Evolutionary conservation across 2,797 vertebrate species (phyloP), one percentile per base, ranked within the genome.

Genomic region (Acanthurus lineatus): DNA sequence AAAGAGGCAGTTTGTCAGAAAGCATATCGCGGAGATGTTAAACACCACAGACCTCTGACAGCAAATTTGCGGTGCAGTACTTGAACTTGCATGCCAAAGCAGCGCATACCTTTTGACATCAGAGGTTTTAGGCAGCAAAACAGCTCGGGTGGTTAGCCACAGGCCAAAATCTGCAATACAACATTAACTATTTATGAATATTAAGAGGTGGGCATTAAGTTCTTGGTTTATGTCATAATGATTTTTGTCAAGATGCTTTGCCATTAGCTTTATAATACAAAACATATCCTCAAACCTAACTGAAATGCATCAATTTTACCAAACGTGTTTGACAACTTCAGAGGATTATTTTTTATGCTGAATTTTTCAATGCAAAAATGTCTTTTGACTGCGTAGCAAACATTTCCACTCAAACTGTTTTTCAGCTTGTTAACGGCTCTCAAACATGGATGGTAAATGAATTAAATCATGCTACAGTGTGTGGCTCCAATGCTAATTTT

Each of bases 101-200:
- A 80, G 47, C 75, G 60, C 54, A 69, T 73, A 83, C 69, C 70
- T 72, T 76, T 83, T 78, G 61, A 86, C 74, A 81, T 85, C 69
- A 48, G 84, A 80, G 76, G 59, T 79, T 88, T 76, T 65, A 40
- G 64, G 76, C 76, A 52, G 66, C 68, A 84, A 85, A 86, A 87
- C 68, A 64, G 64, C 54, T 79, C 9, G 49, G 40, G 65, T 62
- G 66, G 76, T 81, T 87, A 60, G 87, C 84, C 86, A 89, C 77
- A 69, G 86, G 84, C 79, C 60, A 87, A 87, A 80, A 82, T 79
- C 63, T 72, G 58, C 61, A 80, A 66, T 47, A n/a, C 45, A 9
- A 14, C 53, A 20, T 89, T 53, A 67, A 81, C 83, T 85, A 87
- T 89, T 84, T 56, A 90, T 66, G 73, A 72, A 71, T 64, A 69